Evolutionary conservation across 2,797 vertebrate genomes (phyloP), one percentile per base, ranked within the genome.

Genomic region (Cyprinella venusta): DNA sequence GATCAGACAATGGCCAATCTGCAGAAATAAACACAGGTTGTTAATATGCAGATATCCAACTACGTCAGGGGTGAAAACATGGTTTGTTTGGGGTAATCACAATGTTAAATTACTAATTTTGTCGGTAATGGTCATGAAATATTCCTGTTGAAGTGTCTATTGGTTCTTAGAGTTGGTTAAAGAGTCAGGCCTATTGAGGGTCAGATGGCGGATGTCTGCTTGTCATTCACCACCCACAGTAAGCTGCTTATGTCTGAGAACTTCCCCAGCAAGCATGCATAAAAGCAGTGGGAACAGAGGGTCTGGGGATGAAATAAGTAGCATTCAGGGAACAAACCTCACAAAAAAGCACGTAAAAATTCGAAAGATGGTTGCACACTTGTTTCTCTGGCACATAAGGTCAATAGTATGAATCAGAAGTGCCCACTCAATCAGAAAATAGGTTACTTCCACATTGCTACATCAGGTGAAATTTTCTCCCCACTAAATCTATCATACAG

Each of bases 241-340:
- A 94, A 94, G 92, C 93, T 90, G 91, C 91, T 94, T 94, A 93
- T 88, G 89, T 93, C 90, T 92, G 89, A 74, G 86, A 85, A 77
- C 79, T 80, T 76, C 61, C 76, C 74, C 68, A 72, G 68, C 76
- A 33, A 50, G 80, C n/a, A 56, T 21, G 48, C 83, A 77, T 67
- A 84, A 61, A 42, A 79, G 52, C 48, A 75, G 52, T 56, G 8
- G 52, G 24, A 78, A 48, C 38, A 38, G 50, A 67, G 52, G 68
- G 78, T n/a, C 40, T 61, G 59, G 45, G 63, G 12, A 79, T 50
- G 10, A 71, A 82, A 79, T 63, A 63, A 38, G 76, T 56, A 76
- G 75, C 36, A 7, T 65, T 76, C 38, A 24, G 36, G n/a, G 48
- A 75, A 48, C 18, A 24, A 59, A n/a, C 4, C n/a, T 30, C 16